Evolutionary conservation across 2,113 vertebrate genomes (phyloP), one percentile per base, ranked within the genome.

Genomic region (Leucopsar rothschildi): DNA sequence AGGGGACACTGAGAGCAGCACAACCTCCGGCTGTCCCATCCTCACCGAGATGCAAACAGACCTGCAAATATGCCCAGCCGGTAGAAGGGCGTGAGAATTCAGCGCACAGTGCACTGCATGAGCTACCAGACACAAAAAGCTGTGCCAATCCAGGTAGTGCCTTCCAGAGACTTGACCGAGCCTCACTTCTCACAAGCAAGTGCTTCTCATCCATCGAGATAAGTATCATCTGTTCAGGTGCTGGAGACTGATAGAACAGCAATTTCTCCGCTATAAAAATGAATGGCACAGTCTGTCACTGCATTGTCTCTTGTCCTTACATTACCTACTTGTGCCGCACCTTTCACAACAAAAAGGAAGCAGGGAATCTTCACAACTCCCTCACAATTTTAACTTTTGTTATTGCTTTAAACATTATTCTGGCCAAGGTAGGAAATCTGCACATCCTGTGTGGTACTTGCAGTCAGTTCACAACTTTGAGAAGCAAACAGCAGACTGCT

Each of bases 21-120:
- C 45, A 24, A 4, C 15, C 31, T 2, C 29, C 22, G 22, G 39
- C 31, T 55, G 40, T 1, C 25, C 29, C 6, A 1, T 1, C 45
- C 53, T 12, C 84, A 25, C 3, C 8, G 45, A 28, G 28, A 8
- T 18, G 60, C 59, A 25, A 60, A 23, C 39, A n/a, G 0, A 55
- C 4, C 40, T 14, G 42, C 4, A 20, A 20, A 11, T 4, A 19
- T 18, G 50, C 77, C 77, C 39, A 12, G 14, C 8, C 3, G 16
- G 17, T 1, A 53, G 29, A 29, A 24, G 15, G 57, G 42, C 52
- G n/a, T 33, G 8, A 19, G 35, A 37, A 29, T n/a, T 50, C 79
- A 14, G 16, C 2, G 63, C 72, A 29, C 47, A 59, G 55, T 1
- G 55, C 25, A 8, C 57, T 17, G 24, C 49, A 6, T 8, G n/a